phyloP scores from a whole-genome alignment of 2,888 invertebrate genomes.

The Heliconius erato region DNA sequence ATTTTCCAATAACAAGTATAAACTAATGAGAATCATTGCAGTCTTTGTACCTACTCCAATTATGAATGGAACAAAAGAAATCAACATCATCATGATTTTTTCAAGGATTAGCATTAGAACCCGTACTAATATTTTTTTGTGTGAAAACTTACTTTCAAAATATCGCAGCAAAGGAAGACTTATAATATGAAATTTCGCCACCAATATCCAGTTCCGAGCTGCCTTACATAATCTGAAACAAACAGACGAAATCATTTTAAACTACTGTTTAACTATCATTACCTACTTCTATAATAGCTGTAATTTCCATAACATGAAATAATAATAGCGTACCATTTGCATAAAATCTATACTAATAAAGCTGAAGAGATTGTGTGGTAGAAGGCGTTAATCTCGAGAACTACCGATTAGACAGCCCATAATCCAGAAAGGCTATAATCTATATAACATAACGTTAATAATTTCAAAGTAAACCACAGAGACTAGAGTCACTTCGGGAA shows the following conservation, averaged over 20 bases:
- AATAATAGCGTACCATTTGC: constrained; percentile 43
- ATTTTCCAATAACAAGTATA: too few relatives aligned
- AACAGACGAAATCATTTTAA: constrained; percentile 32
- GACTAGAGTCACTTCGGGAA: too few relatives aligned
- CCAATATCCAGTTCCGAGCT: constrained; percentile 27
- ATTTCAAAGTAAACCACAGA: too few relatives aligned
- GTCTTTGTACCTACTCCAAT: too few relatives aligned
- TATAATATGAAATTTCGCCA: constrained; percentile 29
- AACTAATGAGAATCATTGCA: too few relatives aligned
- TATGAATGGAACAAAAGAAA: too few relatives aligned
- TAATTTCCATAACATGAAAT: constrained; percentile 24
- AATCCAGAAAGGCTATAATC: too few relatives aligned
- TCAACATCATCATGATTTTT: too few relatives aligned
- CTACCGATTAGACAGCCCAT: too few relatives aligned
- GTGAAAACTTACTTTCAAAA: constrained; percentile 39
- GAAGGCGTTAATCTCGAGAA: not conserved
- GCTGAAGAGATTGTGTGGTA: not conserved
- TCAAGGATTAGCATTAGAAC: not conserved
- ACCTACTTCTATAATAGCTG: constrained; percentile 11
- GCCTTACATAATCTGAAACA: constrained; percentile 51
- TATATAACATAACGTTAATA: too few relatives aligned
- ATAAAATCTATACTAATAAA: constrained; percentile 24
- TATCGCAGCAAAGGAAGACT: constrained; percentile 39
- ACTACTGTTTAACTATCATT: constrained; percentile 14
- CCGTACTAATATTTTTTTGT: not conserved